A percentile compares a stretch with the other conserved stretches of the same genome.
These are phyloP conservation scores for Thomomys bottae DNA, from an alignment of 2,113 vertebrate species.

Conservation along the genomic window DNA sequence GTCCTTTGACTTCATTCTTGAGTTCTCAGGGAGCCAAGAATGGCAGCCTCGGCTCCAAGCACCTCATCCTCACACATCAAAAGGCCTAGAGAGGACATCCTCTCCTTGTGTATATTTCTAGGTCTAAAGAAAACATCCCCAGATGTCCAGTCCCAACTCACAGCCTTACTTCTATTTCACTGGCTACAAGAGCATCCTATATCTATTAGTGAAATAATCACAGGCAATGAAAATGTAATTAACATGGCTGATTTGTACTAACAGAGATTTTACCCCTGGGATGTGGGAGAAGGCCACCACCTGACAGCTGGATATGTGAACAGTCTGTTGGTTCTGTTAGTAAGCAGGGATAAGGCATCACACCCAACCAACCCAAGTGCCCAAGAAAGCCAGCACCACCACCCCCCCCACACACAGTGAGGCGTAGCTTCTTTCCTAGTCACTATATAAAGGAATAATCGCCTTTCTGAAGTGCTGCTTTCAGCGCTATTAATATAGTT, in stretches of 20 bases:
- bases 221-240: conserved; percentile 4
- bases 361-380: background rate
- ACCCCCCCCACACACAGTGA: background rate
- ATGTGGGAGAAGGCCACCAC: background rate
- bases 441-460: background rate
- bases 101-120: conserved; percentile 13
- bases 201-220: conserved; percentile 30
- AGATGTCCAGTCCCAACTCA: background rate
- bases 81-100: background rate
- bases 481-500: no score
- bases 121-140: conserved; percentile 29
- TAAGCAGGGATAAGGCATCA: background rate
- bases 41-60: background rate
- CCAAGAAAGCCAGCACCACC: background rate
- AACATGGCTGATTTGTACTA: background rate
- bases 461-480: background rate
- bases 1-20: background rate
- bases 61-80: background rate
- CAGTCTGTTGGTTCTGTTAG: background rate
- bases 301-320: background rate
- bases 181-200: conserved; percentile 21
- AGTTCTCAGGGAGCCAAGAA: background rate
- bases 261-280: background rate
- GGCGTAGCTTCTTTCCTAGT: background rate
- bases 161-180: background rate